phyloP scores from a whole-genome alignment of 1,140 invertebrate genomes.

The Akabosia matsudoensis region DNA sequence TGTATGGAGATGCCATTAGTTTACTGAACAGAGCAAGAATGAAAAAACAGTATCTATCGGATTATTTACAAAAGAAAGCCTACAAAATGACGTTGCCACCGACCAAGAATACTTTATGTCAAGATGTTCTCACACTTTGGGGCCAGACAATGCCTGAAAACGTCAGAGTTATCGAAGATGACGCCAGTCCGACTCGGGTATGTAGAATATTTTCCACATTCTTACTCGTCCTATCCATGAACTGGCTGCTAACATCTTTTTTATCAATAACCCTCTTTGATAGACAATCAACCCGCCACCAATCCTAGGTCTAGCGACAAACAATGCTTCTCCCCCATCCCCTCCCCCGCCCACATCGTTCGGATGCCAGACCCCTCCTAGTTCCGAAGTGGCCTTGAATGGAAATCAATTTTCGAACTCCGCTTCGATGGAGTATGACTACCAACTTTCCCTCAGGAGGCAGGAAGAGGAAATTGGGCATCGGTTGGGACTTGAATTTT shows the following conservation, averaged over 20 bases:
- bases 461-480: slow-evolving; percentile 48
- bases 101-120: not conserved
- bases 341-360: not conserved
- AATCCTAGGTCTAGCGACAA: not conserved
- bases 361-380: not conserved
- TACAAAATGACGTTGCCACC: not conserved
- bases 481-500: slow-evolving; percentile 57
- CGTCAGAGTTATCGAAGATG: not conserved
- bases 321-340: not conserved
- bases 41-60: not conserved
- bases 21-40: not conserved
- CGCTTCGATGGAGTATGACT: not conserved
- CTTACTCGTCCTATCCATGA: not conserved
- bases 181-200: not conserved
- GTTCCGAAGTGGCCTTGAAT: not conserved
- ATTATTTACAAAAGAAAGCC: not conserved
- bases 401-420: not conserved
- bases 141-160: not conserved
- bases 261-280: not conserved
- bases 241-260: not conserved
- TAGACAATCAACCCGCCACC: not conserved
- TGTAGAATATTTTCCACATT: too few species aligned
- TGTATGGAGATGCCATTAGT: not conserved
- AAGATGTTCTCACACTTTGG: not conserved
- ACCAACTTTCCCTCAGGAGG: not conserved